Conservation (phyloP, 2,113 vertebrate genomes). For the Eurystomus gularis region DNA sequence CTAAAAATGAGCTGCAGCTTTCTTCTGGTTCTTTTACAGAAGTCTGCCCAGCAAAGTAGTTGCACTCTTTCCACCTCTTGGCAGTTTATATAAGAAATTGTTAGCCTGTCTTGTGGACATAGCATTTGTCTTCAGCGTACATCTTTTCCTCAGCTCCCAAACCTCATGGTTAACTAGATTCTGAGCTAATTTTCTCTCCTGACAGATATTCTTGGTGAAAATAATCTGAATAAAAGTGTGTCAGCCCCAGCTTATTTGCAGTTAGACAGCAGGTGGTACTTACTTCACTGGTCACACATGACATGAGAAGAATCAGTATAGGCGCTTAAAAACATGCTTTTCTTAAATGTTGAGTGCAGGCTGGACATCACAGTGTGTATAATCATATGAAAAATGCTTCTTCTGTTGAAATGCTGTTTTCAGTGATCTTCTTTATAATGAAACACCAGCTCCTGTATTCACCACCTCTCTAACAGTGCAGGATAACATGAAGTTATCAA, state of each 20-base stretch:
- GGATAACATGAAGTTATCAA: background rate
- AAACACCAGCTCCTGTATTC: background rate
- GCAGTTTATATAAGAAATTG: background rate
- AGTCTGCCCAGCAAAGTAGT: background rate
- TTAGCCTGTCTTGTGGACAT: background rate
- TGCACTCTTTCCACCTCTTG: background rate
- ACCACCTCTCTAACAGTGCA: background rate
- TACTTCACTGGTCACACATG: background rate
- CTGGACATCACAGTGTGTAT: background rate
- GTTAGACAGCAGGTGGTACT: background rate
- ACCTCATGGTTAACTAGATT: background rate
- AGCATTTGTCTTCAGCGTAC: background rate
- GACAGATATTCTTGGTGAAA: background rate
- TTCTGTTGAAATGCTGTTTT: background rate
- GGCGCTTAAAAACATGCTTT: background rate
- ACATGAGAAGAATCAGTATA: background rate
- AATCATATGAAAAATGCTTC: background rate
- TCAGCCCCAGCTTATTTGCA: background rate
- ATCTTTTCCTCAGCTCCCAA: background rate
- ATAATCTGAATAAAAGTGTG: background rate
- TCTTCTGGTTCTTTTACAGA: background rate
- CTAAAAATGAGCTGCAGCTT: background rate
- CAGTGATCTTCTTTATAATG: background rate
- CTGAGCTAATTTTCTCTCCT: background rate
- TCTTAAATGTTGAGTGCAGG: background rate